These are phyloP conservation scores for Aphidius colemani DNA, from an alignment of 2,888 invertebrate species.

Conservation along the genomic window DNA sequence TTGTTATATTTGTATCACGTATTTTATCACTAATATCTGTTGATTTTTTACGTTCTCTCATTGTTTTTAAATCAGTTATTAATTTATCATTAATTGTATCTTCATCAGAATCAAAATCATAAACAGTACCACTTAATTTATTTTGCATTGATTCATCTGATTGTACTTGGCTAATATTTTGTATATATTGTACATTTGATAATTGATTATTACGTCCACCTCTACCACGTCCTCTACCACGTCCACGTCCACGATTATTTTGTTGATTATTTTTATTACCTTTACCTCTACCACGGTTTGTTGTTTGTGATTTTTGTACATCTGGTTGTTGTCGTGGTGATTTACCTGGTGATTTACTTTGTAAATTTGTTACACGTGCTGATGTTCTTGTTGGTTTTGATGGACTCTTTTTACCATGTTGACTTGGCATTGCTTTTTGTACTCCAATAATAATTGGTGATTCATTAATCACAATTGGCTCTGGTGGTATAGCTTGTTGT, in stretches of 20 bases:
- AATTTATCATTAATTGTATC: conserved; percentile 76
- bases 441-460: conserved; percentile 23
- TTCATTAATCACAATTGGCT: conserved; percentile 1
- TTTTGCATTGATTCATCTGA: conserved; percentile 75
- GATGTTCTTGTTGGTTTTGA: conserved; percentile 67
- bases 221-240: conserved; percentile 59
- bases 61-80: conserved; percentile 76
- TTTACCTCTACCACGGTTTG: conserved; percentile 62
- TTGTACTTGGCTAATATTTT: conserved; percentile 54
- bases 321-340: conserved; percentile 57
- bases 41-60: conserved; percentile 79
- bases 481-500: too few species aligned
- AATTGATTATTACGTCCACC: conserved; percentile 49
- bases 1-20: conserved; percentile 35
- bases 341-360: conserved; percentile 72
- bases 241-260: conserved; percentile 48
- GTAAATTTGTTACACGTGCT: conserved; percentile 67
- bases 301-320: conserved; percentile 35
- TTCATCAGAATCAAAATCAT: conserved; percentile 83
- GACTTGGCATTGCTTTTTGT: conserved; percentile 25
- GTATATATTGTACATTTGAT: conserved; percentile 35
- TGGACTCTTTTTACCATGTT: conserved; percentile 64
- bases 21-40: conserved; percentile 62
- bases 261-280: conserved; percentile 55
- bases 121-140: conserved; percentile 84